Evolutionary conservation across 2,113 vertebrate genomes (phyloP).

Genomic region (Mobula hypostoma): DNA sequence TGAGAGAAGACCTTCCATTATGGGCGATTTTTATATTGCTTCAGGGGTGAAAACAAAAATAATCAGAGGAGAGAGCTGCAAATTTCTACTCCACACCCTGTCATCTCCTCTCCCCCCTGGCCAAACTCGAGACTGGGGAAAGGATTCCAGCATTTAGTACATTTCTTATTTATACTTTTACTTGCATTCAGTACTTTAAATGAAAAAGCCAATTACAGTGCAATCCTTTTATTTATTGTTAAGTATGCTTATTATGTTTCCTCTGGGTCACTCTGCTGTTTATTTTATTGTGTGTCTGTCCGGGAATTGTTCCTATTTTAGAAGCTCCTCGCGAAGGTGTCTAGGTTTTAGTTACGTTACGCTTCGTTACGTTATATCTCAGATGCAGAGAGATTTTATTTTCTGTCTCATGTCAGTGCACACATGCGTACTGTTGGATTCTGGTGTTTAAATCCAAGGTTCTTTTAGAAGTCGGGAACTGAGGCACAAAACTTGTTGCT

Average conservation of each 20-base stretch:
- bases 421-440: not conserved
- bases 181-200: slow-evolving; percentile 99
- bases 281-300: slow-evolving; percentile 57
- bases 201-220: slow-evolving; percentile 91
- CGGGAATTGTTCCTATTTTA: slow-evolving; percentile 64
- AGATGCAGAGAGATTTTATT: not conserved
- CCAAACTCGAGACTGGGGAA: not conserved
- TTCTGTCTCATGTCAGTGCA: not conserved
- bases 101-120: not conserved
- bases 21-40: not conserved
- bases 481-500: too few species aligned
- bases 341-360: slow-evolving; percentile 53
- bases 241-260: slow-evolving; percentile 82
- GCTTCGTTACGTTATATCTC: not conserved
- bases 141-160: slow-evolving; percentile 14
- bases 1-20: not conserved
- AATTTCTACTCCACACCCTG: not conserved
- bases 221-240: slow-evolving; percentile 99
- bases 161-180: slow-evolving; percentile 99
- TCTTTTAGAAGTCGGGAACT: too few species aligned
- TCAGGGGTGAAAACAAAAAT: not conserved
- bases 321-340: slow-evolving; percentile 63
- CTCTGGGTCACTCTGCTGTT: slow-evolving; percentile 80
- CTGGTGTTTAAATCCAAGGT: too few species aligned
- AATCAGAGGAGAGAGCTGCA: not conserved